Percentiles rank a stretch among this genome's conserved stretches.
These are phyloP conservation scores for Cephus cinctus DNA, from an alignment of 1,140 invertebrate genomes.

Conservation along the genomic window DNA sequence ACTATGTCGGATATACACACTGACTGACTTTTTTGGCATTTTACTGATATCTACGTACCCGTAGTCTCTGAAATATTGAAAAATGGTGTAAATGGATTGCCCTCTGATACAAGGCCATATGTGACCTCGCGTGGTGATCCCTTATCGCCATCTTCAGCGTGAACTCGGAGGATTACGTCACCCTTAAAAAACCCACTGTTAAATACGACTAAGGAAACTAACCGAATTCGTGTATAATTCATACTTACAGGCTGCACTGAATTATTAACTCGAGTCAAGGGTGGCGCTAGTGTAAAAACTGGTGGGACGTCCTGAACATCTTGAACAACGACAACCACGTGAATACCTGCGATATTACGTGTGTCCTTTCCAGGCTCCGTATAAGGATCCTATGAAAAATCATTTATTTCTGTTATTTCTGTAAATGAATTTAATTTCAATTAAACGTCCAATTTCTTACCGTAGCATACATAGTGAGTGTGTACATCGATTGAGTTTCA, in stretches of 20 bases:
- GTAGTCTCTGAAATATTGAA: constrained; percentile 81
- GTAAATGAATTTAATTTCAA: constrained; percentile 2
- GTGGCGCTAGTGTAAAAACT: constrained; percentile 77
- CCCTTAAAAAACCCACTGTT: constrained; percentile 61
- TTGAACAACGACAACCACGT: constrained; percentile 76
- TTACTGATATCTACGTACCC: constrained; percentile 58
- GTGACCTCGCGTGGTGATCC: constrained; percentile 77
- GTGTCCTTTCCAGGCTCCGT: constrained; percentile 77
- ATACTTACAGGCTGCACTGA: constrained; percentile 44
- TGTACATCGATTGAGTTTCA: constrained; percentile 82
- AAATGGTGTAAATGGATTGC: constrained; percentile 78
- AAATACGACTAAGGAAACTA: no score
- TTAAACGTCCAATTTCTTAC: constrained; percentile 57
- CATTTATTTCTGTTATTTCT: constrained; percentile 10
- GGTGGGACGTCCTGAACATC: constrained; percentile 87
- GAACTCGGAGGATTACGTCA: constrained; percentile 66
- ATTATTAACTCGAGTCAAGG: constrained; percentile 66
- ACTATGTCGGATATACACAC: background rate
- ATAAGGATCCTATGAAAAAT: constrained; percentile 75
- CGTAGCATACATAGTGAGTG: constrained; percentile 76
- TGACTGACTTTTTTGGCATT: background rate
- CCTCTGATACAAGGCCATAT: constrained; percentile 80
- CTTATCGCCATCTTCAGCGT: constrained; percentile 87
- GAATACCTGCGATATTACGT: constrained; percentile 78
- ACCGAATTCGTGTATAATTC: constrained; percentile 3